Conservation (phyloP, 2,888 invertebrate genomes). For the Cataglyphis cursor region DNA sequence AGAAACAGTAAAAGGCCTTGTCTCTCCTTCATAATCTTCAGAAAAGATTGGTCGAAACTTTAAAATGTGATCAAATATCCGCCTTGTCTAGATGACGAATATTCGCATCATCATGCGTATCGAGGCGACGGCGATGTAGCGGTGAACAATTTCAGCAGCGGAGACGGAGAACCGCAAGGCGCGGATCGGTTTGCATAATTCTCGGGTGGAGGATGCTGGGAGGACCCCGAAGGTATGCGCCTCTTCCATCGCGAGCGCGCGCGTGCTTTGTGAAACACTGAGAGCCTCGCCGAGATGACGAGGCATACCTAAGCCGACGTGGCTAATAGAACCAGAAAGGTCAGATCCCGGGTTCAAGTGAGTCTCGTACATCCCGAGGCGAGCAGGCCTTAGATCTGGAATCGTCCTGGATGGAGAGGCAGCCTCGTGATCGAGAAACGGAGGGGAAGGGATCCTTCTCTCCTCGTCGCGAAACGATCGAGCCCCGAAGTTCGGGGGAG, state of each 20-base stretch:
- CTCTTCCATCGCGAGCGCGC: slow-evolving; percentile 59
- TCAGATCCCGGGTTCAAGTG: slow-evolving; percentile 78
- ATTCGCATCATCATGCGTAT: not conserved
- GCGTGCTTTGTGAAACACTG: slow-evolving; percentile 69
- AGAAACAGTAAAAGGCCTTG: not conserved
- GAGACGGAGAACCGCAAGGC: slow-evolving; percentile 45
- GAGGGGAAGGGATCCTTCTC: not conserved
- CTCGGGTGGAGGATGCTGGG: slow-evolving; percentile 73
- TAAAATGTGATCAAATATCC: not conserved
- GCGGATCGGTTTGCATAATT: slow-evolving; percentile 77
- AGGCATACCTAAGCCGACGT: slow-evolving; percentile 76
- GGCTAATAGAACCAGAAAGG: slow-evolving; percentile 83
- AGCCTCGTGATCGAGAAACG: slow-evolving; percentile 31
- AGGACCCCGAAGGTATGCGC: slow-evolving; percentile 80
- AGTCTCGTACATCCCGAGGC: slow-evolving; percentile 63
- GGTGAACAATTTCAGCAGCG: slow-evolving; percentile 34
- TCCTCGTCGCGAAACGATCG: not conserved
- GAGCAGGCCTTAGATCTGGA: slow-evolving; percentile 57
- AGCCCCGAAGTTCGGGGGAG: not conserved
- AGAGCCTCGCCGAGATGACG: slow-evolving; percentile 74
- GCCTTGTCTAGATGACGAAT: not conserved
- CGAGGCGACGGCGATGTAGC: slow-evolving; percentile 36
- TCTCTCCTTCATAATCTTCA: not conserved
- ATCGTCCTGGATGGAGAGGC: slow-evolving; percentile 50
- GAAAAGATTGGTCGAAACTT: not conserved